Evolutionary conservation across 2,888 invertebrate species (phyloP).

Genomic region (Sesamia inferens): DNA sequence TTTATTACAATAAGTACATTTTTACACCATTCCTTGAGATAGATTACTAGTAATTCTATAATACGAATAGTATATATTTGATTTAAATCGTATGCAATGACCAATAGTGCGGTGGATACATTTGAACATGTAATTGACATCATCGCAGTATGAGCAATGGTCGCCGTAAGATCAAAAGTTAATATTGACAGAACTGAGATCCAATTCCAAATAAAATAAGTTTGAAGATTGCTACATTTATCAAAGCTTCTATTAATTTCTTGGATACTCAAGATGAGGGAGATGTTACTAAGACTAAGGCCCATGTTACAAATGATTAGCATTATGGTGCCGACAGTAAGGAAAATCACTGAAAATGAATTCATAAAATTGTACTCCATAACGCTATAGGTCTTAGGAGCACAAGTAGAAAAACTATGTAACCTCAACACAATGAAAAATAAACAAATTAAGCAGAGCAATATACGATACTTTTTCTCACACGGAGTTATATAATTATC

Average conservation of each 20-base stretch:
- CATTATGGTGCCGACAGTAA: not conserved
- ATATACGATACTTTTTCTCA: conserved; percentile 13
- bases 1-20: not conserved
- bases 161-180: not conserved
- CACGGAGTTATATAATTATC: conserved; percentile 3
- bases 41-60: not conserved
- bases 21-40: not conserved
- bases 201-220: not conserved
- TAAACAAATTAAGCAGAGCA: not conserved
- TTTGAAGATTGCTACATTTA: not conserved
- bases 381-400: fast-evolving
- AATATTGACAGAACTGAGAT: not conserved
- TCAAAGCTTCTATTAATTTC: not conserved
- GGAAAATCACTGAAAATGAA: not conserved
- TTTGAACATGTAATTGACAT: not conserved
- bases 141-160: not conserved
- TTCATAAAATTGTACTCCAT: not conserved
- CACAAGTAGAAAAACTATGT: not conserved
- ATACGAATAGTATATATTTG: not conserved
- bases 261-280: not conserved
- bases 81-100: not conserved
- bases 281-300: not conserved
- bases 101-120: fast-evolving
- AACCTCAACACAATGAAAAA: not conserved
- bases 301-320: not conserved